Base-by-base conservation (phyloP, 2,797 vertebrate genomes). In the Eupleurogrammus muticus region DNA sequence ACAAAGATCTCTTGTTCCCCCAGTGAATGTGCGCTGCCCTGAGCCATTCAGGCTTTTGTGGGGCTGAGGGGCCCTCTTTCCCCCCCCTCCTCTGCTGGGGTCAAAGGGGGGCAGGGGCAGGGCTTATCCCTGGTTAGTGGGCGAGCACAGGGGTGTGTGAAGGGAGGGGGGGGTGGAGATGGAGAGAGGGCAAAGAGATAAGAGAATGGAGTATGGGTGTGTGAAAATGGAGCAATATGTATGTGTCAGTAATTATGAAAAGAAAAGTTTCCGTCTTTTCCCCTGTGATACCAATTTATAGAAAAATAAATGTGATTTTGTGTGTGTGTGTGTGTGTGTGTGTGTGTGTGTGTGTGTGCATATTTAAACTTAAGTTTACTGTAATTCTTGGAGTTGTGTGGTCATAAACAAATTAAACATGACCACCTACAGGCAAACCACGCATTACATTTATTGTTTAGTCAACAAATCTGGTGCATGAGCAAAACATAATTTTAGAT, bases 1-100 rank as follows among this genome's bases (percentile, higher is more conserved):
- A 94, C 93, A 95, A 94, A 93, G 92, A 90, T 86, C 89, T 92
- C 92, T 94, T 95, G 94, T 95, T 94, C 89, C 87, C 81, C 83
- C 49, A 82, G 87, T 94, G 93, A 94, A 94, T 94, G 91, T 91
- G 85, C 77, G 77, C 90, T 91, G 91, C 92, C 89, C 88, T 85
- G 83, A 93, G 92, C 92, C 91, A 92, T 93, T 94, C 92, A 93
- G 85, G 87, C 91, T 89, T 93, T 93, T 93, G 92, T 93, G 84
- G 91, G 89, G 81, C 81, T 79, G 79, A 89, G 92, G 89, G 91
- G 89, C 88, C 90, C 88, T 75, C 62, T 48, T n/a, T 59, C 32
- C 54, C 73, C 82, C 77, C 76, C 79, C 81, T 81, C 84, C 83
- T 80, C 85, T 89, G 84, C 79, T 79, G 78, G 87, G 93, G 92